Evolutionary conservation across 2,113 vertebrate genomes (phyloP), one percentile per base, ranked within the genome.

Genomic region (Entomyzon cyanotis): DNA sequence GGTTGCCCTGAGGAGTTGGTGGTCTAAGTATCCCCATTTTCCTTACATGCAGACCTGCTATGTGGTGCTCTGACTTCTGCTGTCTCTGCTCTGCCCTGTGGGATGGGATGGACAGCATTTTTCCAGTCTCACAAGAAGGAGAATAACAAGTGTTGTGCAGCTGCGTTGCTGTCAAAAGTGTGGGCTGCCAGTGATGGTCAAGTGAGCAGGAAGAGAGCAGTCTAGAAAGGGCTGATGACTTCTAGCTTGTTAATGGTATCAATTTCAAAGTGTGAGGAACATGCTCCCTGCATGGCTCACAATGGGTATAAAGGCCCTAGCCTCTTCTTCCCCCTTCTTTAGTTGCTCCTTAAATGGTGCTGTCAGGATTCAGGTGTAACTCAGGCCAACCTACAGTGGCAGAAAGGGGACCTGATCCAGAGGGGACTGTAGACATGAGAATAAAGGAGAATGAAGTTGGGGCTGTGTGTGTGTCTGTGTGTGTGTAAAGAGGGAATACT

Each of bases 391-490:
- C 5, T 30, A 70, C 25, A 42, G 30, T 59, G 44, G 27, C 56
- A 67, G 60, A 65, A 81, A 84, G 25, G 33, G 35, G 5, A 23
- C 14, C 47, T 71, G 49, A 60, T 89, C 56, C 42, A 74, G 47
- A 47, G 15, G 23, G 31, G 15, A 24, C 42, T 65, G 7, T 10
- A 53, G 28, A 73, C 50, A 80, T 47, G 18, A 95, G 25, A 78
- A 60, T 59, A 25, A 55, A 50, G 10, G 18, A 95, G 25, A 78
- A 60, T 59, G 23, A 55, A 50, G 10, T 12, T 79, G n/a, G 12
- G 47, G 37, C 28, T 64, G 0, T 50, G 11, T 63, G 8, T 62
- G 8, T 1, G 1, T 59, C 16, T 42, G 5, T 22, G 27, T 44
- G 3, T 64, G 52, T 55, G 11, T 44, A 44, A 80, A 55, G 25